Base-by-base conservation (phyloP, 1,140 invertebrate species). In the Zaprionus gabonicus region DNA sequence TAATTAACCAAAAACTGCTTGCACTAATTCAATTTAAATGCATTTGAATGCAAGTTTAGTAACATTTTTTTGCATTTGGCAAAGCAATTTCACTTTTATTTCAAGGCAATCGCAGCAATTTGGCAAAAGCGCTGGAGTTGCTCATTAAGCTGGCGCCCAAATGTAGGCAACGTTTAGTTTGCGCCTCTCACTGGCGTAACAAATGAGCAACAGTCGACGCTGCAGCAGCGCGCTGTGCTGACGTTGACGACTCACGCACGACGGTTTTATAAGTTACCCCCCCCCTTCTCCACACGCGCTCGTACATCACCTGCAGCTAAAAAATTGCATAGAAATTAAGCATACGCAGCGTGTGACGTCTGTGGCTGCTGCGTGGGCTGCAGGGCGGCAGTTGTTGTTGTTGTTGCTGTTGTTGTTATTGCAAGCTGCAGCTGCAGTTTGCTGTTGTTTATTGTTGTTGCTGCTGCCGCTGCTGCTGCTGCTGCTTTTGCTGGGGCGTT, bases 311-410 rank as follows among this genome's bases (percentile, higher is more conserved):
- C 23, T 58, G 64, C 64, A 58, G 71, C 41, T 76, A 57, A 73
- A 62, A 55, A 82, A 80, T 55, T 44, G 57, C 64, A 81, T 80
- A 75, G 65, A 88, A 87, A 87, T 88, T 84, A 87, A 74, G 84
- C 84, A 88, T 88, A 87, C 84, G 83, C 83, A 80, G 74, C 70
- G 65, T 87, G 66, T 38, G 51, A 28, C 70, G 65, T 71, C 36
- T 41, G 38, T 55, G 44, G 4, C 25, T 51, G 46, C 23, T 53
- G 60, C 17, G 31, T 34, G 9, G 31, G 41, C 53, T 83, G 17
- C 46, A 63, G 49, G 17, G 15, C 63, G 41, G n/a, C 56, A 66
- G 38, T 71, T 79, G 53, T 69, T 67, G 49, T 69, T 67, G 49
- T 51, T 81, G 28, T 44, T 81, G 28, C n/a, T 49, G 59, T n/a